These are phyloP conservation scores for Amphiura filiformis DNA, from an alignment of 35 echinoderm and acorn worm genomes.

Conservation along the genomic window DNA sequence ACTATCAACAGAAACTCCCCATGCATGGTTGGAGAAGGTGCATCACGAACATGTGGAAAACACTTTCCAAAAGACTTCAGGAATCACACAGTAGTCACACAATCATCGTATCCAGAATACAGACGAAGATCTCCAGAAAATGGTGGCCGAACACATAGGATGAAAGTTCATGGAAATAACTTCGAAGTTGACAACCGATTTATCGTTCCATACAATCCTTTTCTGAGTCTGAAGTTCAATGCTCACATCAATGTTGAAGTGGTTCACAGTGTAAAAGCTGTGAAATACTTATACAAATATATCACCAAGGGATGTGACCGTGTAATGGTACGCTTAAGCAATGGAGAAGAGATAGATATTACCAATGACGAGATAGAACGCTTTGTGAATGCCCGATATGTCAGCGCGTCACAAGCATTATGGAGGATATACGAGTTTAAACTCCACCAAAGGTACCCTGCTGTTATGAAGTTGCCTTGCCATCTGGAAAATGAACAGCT, in stretches of 20 bases:
- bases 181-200: conserved; percentile 15
- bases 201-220: conserved; percentile 42
- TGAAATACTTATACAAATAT: conserved; percentile 43
- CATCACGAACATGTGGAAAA: not conserved
- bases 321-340: not conserved
- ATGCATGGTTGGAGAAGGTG: not conserved
- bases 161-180: not conserved
- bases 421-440: conserved; percentile 13
- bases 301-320: conserved; percentile 19
- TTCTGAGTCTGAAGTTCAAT: conserved; percentile 17
- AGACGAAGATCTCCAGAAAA: conserved; percentile 31
- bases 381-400: conserved; percentile 26
- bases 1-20: conserved; percentile 15
- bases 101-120: conserved; percentile 29
- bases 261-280: conserved; percentile 7
- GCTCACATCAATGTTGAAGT: conserved; percentile 53
- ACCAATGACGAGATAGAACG: conserved; percentile 25
- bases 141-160: not conserved
- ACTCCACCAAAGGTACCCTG: not conserved
- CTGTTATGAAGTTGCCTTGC: not conserved
- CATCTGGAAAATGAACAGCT: conserved; percentile 15
- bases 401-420: conserved; percentile 14
- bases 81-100: not conserved
- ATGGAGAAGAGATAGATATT: conserved; percentile 12
- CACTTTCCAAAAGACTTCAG: conserved; percentile 24